Evolutionary conservation across 2,888 invertebrate species (phyloP).

Genomic region (Cactoblastis cactorum): DNA sequence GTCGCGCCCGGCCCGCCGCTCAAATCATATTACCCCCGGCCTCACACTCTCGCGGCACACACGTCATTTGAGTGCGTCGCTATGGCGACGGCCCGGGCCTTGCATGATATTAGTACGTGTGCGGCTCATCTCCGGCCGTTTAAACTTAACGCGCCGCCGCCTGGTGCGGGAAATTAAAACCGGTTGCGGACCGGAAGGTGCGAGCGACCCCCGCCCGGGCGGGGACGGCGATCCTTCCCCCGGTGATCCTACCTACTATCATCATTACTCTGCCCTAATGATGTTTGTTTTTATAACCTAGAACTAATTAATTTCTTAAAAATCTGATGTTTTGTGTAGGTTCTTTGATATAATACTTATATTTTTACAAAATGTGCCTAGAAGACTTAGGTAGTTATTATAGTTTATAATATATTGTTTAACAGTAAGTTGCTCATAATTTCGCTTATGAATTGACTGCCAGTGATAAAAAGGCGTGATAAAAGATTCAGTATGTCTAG

Average conservation of each 20-base stretch:
- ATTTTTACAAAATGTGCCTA: too few species aligned
- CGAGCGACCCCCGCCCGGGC: conserved; percentile 50
- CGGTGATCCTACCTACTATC: conserved; percentile 16
- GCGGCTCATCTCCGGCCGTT: conserved; percentile 76
- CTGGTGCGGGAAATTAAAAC: conserved; percentile 75
- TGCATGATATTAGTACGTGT: conserved; percentile 77
- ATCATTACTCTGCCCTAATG: conserved; percentile 12
- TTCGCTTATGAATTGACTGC: too few species aligned
- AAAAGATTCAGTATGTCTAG: too few species aligned
- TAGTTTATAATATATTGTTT: too few species aligned
- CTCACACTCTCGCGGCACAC: conserved; percentile 73
- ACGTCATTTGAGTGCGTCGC: conserved; percentile 85
- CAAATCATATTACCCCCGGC: conserved; percentile 78
- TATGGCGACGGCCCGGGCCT: conserved; percentile 83
- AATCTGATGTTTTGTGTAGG: not conserved
- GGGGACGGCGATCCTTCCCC: conserved; percentile 29
- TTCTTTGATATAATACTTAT: not conserved
- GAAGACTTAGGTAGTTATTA: too few species aligned
- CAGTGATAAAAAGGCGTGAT: too few species aligned
- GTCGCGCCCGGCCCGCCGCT: conserved; percentile 56
- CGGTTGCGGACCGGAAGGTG: conserved; percentile 71
- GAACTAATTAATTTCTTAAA: not conserved
- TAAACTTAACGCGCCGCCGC: conserved; percentile 66
- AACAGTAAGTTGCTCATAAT: too few species aligned
- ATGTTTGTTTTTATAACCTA: conserved; percentile 7